Evolutionary conservation across 2,113 vertebrate genomes (phyloP).

Genomic region (Corydoras sp.): DNA sequence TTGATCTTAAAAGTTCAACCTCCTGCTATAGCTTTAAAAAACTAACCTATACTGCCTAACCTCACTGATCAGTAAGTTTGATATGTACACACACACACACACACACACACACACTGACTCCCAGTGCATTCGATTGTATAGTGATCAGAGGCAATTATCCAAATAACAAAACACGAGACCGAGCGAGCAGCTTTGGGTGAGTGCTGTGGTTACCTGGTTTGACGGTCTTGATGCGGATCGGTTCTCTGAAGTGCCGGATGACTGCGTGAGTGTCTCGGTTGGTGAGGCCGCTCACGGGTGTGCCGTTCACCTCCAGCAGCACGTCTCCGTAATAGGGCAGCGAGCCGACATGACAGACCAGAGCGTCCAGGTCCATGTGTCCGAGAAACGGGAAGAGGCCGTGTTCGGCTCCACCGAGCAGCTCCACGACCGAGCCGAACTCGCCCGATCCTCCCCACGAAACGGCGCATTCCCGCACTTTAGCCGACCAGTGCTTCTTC

Average conservation of each 20-base stretch:
- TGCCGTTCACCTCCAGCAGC: conserved; percentile 92
- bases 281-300: conserved; percentile 91
- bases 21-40: no score
- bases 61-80: no score
- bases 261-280: conserved; percentile 88
- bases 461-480: conserved; percentile 86
- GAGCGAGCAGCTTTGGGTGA: background rate
- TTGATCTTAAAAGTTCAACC: no score
- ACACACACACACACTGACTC: no score
- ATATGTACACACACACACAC: no score
- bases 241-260: conserved; percentile 88
- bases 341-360: conserved; percentile 76
- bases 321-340: conserved; percentile 80
- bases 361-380: conserved; percentile 68
- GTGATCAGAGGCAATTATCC: no score
- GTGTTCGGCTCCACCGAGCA: conserved; percentile 84
- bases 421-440: conserved; percentile 67
- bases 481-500: conserved; percentile 91
- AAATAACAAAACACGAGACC: no score
- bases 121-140: no score
- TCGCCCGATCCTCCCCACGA: conserved; percentile 76
- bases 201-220: conserved; percentile 69
- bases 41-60: no score
- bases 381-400: conserved; percentile 90
- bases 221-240: conserved; percentile 87